A percentile compares a stretch with the other conserved stretches of the same genome.
phyloP scores from a whole-genome alignment of 1,140 invertebrate genomes.

The Euglossa dilemma region DNA sequence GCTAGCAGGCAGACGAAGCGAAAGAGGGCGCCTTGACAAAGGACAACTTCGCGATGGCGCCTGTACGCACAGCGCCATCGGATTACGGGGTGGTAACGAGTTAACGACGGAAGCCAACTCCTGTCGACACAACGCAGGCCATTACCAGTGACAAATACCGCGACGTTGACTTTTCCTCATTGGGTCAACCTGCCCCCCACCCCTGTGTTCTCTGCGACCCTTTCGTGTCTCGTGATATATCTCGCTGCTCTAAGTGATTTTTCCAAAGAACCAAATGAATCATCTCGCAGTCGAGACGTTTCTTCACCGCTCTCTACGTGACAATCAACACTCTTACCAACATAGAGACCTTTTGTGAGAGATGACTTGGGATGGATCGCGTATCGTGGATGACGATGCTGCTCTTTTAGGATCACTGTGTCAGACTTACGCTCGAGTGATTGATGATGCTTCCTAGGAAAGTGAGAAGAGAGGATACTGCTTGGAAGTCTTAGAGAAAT shows the following conservation, averaged over 20 bases:
- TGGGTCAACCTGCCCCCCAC: neutral
- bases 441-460: neutral
- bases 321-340: neutral
- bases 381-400: neutral
- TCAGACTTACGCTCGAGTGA: no score
- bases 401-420: neutral
- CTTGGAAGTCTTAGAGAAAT: no score
- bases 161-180: slow-evolving; percentile 53
- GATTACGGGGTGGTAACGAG: slow-evolving; percentile 63
- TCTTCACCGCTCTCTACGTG: neutral
- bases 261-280: neutral
- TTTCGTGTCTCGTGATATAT: neutral
- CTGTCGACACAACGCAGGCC: slow-evolving; percentile 62
- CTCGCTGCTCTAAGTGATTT: neutral
- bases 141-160: slow-evolving; percentile 65
- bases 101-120: slow-evolving; percentile 64
- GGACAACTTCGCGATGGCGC: slow-evolving; percentile 60
- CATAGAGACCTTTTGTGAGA: neutral
- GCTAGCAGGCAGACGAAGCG: slow-evolving; percentile 59
- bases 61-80: slow-evolving; percentile 58
- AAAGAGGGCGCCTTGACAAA: slow-evolving; percentile 67
- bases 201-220: neutral
- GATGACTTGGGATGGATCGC: no score
- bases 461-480: no score
- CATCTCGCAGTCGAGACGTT: no score